A percentile compares a stretch with the other conserved stretches of the same genome.
These are phyloP conservation scores for Drosophila bunnanda DNA, from an alignment of 2,888 invertebrate genomes.

Conservation along the genomic window DNA sequence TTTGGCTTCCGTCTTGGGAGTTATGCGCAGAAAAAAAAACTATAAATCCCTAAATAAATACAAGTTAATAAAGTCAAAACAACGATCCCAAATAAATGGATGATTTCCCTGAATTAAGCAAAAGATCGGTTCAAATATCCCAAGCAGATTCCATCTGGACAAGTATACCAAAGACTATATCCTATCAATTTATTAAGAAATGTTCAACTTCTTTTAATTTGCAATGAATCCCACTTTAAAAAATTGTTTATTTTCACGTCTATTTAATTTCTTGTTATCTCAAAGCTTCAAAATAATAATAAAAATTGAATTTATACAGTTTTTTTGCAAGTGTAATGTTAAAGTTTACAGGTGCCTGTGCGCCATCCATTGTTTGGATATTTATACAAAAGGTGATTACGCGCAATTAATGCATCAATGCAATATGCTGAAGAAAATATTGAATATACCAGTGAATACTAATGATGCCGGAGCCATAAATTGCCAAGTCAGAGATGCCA, in stretches of 20 bases:
- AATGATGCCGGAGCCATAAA: constrained; percentile 67
- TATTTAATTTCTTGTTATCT: not conserved
- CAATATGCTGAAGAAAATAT: constrained; percentile 56
- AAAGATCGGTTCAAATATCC: not conserved
- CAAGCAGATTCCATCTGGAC: not conserved
- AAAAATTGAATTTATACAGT: not conserved
- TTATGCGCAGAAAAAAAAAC: constrained; percentile 8
- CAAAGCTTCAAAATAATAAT: not conserved
- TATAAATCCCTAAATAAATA: not conserved
- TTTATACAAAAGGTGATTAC: constrained; percentile 73
- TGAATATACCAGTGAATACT: constrained; percentile 74
- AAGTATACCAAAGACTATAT: no score
- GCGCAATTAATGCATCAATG: constrained; percentile 80
- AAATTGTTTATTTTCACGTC: no score
- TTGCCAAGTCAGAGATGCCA: constrained; percentile 69
- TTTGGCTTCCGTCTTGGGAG: constrained; percentile 52
- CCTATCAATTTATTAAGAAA: no score
- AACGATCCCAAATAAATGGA: no score
- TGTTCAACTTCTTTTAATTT: not conserved
- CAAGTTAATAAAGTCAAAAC: no score
- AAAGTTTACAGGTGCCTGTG: constrained; percentile 13
- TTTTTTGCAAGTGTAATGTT: not conserved
- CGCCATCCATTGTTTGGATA: constrained; percentile 60
- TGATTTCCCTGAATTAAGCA: not conserved
- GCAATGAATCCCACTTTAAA: no score